These are phyloP conservation scores for Heliconius melpomene DNA, from an alignment of 1,140 invertebrate genomes.

Conservation along the genomic window DNA sequence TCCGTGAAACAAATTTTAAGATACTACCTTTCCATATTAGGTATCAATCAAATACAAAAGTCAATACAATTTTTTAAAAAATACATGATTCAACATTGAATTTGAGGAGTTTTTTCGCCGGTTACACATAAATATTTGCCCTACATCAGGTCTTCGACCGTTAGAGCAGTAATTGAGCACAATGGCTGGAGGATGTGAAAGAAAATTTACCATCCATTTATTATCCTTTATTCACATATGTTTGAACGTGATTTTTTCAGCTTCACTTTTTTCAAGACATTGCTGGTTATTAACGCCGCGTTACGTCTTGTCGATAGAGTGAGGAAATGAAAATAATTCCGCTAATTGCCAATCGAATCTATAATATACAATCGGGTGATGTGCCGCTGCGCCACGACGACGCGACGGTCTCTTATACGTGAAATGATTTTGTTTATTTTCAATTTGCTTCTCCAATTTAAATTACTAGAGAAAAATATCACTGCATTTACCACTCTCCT, in stretches of 20 bases:
- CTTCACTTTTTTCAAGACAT: no score
- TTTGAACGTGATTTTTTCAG: not conserved
- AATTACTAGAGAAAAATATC: no score
- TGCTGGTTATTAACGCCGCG: no score
- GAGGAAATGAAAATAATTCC: not conserved
- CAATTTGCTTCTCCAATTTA: no score
- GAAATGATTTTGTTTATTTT: not conserved
- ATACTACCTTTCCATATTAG: not conserved
- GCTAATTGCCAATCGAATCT: not conserved
- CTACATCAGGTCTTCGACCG: constrained; percentile 24
- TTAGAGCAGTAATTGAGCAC: constrained; percentile 15
- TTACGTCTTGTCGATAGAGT: no score
- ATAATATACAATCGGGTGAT: not conserved
- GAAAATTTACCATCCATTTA: not conserved
- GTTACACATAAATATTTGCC: constrained; percentile 12
- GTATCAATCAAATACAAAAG: not conserved
- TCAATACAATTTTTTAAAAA: not conserved
- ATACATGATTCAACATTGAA: not conserved
- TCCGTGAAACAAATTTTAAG: no score
- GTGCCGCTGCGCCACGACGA: not conserved
- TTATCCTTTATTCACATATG: not conserved
- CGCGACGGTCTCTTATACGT: not conserved
- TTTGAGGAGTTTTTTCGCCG: not conserved
- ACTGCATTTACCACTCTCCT: no score
- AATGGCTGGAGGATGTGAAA: constrained; percentile 14